Percentiles rank a stretch among this genome's conserved stretches.
Evolutionary conservation across 2,797 vertebrate genomes (phyloP).

Genomic region (Chelonia mydas): DNA sequence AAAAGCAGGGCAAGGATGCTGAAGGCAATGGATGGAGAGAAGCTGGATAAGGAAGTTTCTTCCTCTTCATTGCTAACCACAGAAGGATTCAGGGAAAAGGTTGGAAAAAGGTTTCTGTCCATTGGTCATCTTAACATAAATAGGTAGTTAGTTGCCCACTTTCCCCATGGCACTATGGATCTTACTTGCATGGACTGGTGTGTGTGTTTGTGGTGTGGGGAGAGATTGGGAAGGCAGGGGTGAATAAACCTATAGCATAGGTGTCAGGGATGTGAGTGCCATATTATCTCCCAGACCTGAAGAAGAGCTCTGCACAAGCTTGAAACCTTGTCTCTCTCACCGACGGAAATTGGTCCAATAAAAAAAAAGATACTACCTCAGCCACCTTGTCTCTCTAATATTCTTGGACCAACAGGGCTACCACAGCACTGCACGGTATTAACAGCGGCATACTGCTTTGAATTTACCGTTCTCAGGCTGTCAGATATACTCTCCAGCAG

Average conservation of each 20-base stretch:
- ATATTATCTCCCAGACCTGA: not conserved
- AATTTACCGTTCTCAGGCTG: not conserved
- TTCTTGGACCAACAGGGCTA: not conserved
- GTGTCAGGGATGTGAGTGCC: not conserved
- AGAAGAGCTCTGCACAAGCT: not conserved
- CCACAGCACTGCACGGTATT: not conserved
- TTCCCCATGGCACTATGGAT: not conserved
- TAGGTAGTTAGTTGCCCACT: not conserved
- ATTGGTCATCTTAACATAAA: not conserved
- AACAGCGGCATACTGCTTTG: accelerated
- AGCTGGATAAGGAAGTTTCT: not conserved
- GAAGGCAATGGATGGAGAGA: not conserved
- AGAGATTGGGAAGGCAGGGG: not conserved
- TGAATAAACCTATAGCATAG: not conserved
- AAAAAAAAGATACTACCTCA: not conserved
- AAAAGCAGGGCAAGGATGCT: not conserved
- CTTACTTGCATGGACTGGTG: not conserved
- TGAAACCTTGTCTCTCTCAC: not conserved
- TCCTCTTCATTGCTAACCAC: not conserved
- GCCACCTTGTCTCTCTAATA: not conserved
- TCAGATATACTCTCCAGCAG: not conserved
- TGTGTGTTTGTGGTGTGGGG: not conserved
- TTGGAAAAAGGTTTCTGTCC: not conserved
- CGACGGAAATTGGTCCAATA: not conserved
- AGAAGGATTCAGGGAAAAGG: not conserved